Conservation (phyloP, 1,140 invertebrate genomes). For the Aricia agestis region DNA sequence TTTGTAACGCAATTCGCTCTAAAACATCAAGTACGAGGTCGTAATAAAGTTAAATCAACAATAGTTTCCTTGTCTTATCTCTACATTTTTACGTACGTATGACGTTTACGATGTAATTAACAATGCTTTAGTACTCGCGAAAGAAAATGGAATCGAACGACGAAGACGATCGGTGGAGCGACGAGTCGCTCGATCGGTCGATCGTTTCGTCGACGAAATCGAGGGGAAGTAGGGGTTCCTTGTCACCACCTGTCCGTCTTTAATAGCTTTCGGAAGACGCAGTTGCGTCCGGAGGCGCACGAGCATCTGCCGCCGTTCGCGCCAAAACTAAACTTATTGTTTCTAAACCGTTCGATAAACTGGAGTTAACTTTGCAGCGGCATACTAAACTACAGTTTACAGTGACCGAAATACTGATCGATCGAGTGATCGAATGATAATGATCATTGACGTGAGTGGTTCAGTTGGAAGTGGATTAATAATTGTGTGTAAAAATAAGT, state of each 20-base stretch:
- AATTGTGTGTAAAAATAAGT: conserved; percentile 20
- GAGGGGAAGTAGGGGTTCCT: conserved; percentile 60
- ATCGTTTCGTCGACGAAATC: conserved; percentile 29
- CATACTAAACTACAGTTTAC: too few relatives aligned
- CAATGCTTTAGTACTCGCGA: background rate
- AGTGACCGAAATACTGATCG: too few relatives aligned
- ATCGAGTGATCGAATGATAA: conserved; percentile 15
- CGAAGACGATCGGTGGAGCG: conserved; percentile 25
- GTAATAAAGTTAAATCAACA: background rate
- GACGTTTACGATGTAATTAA: background rate
- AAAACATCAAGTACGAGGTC: background rate
- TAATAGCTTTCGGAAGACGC: conserved; percentile 65
- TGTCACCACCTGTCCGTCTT: conserved; percentile 65
- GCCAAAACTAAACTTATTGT: conserved; percentile 42
- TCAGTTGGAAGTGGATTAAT: conserved; percentile 12
- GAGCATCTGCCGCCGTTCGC: conserved; percentile 62
- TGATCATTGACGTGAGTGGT: background rate
- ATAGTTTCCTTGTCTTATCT: background rate
- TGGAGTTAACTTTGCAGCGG: too few relatives aligned
- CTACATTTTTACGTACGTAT: background rate
- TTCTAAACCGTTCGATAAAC: background rate
- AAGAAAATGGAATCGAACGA: background rate
- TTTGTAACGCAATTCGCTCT: background rate
- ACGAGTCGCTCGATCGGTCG: conserved; percentile 37
- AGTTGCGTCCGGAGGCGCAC: conserved; percentile 45